phyloP scores from a whole-genome alignment of 2,888 invertebrate species.

The Lordiphosa fenestrarum region DNA sequence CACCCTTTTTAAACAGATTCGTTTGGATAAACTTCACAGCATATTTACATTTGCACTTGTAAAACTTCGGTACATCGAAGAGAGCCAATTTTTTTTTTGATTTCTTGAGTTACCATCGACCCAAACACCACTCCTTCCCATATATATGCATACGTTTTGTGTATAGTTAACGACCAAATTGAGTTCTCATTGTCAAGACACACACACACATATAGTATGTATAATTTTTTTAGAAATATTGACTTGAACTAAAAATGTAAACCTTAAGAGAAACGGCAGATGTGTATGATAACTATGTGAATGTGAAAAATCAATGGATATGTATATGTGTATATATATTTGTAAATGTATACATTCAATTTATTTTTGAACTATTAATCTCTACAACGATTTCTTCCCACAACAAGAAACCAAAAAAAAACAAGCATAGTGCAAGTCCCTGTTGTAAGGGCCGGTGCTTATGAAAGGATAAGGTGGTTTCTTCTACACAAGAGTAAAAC shows the following conservation, averaged over 20 bases:
- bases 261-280: slow-evolving; percentile 49
- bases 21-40: too few species aligned
- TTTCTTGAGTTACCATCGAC: slow-evolving; percentile 6
- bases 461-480: neutral
- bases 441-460: slow-evolving; percentile 11
- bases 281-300: slow-evolving; percentile 50
- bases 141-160: slow-evolving; percentile 37
- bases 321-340: slow-evolving; percentile 47
- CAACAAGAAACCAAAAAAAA: neutral
- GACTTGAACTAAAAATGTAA: slow-evolving; percentile 4
- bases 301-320: slow-evolving; percentile 45
- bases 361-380: slow-evolving; percentile 33
- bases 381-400: slow-evolving; percentile 7
- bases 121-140: slow-evolving; percentile 21
- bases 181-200: slow-evolving; percentile 16
- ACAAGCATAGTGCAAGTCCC: slow-evolving; percentile 1
- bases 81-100: neutral
- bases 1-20: neutral
- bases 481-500: neutral
- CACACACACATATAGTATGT: slow-evolving; percentile 9
- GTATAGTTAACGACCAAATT: slow-evolving; percentile 37
- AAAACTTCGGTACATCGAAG: slow-evolving; percentile 5
- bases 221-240: slow-evolving; percentile 3
- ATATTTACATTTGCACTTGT: slow-evolving; percentile 4
- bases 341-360: slow-evolving; percentile 51